Conservation (phyloP, 2,113 vertebrate genomes). For the Myrmecobius fasciatus region DNA sequence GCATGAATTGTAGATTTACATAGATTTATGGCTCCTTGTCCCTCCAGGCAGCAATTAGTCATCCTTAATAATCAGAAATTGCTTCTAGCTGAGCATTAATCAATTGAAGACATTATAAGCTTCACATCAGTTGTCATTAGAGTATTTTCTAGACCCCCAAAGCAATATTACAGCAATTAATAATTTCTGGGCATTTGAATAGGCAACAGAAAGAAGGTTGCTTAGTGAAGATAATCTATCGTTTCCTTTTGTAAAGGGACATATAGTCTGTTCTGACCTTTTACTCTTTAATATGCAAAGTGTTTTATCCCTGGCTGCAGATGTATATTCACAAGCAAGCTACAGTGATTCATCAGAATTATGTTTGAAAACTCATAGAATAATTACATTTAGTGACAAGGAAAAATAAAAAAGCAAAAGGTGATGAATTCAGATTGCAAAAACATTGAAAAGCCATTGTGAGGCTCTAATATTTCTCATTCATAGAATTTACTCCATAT, state of each 20-base stretch:
- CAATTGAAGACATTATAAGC: not conserved
- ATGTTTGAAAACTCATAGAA: constrained; percentile 42
- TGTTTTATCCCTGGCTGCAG: constrained; percentile 32
- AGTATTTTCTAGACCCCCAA: constrained; percentile 35
- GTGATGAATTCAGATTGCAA: not conserved
- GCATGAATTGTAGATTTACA: not conserved
- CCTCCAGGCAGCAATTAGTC: not conserved
- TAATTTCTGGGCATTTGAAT: constrained; percentile 36
- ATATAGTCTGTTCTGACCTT: constrained; percentile 26
- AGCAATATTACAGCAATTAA: constrained; percentile 28
- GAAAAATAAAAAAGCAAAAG: not conserved
- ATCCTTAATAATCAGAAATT: not conserved
- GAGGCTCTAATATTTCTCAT: not conserved
- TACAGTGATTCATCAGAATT: constrained; percentile 20
- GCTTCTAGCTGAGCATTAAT: not conserved
- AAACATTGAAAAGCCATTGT: not conserved
- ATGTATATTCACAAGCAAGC: not conserved
- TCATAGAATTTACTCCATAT: not conserved
- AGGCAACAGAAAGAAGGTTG: not conserved
- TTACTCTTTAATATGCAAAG: constrained; percentile 30
- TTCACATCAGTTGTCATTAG: constrained; percentile 23
- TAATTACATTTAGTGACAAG: not conserved
- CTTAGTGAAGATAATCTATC: not conserved
- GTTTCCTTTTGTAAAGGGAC: not conserved
- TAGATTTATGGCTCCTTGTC: not conserved